Conservation (phyloP, 2,888 invertebrate genomes). For the Drosophila multiciliata region DNA sequence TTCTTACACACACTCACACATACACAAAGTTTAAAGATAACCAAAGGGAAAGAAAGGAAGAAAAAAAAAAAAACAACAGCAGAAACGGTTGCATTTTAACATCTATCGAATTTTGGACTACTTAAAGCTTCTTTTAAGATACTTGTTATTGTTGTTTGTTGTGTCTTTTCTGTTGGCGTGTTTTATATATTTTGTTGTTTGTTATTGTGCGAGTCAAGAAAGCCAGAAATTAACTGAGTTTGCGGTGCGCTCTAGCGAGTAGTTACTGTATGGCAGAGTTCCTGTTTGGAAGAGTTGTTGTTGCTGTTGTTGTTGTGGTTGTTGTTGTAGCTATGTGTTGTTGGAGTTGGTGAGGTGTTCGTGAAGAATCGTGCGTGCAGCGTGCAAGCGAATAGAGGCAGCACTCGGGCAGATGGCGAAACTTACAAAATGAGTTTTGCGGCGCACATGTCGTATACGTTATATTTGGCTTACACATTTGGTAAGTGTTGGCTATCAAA, state of each 20-base stretch:
- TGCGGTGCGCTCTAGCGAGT: slow-evolving; percentile 67
- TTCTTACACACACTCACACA: slow-evolving; percentile 39
- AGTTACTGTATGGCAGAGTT: slow-evolving; percentile 61
- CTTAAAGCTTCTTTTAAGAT: slow-evolving; percentile 52
- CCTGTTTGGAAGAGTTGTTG: slow-evolving; percentile 23
- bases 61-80: slow-evolving; percentile 2
- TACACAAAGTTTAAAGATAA: slow-evolving; percentile 32
- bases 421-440: slow-evolving; percentile 67
- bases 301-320: not conserved
- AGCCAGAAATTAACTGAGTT: slow-evolving; percentile 72
- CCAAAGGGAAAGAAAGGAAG: not conserved
- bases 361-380: slow-evolving; percentile 63
- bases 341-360: slow-evolving; percentile 25
- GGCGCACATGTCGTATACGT: slow-evolving; percentile 73
- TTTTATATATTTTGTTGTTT: slow-evolving; percentile 7
- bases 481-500: slow-evolving; percentile 61
- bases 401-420: slow-evolving; percentile 50
- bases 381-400: slow-evolving; percentile 59
- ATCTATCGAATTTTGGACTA: slow-evolving; percentile 61
- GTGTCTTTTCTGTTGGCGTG: slow-evolving; percentile 36
- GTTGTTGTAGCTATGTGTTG: not conserved
- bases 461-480: slow-evolving; percentile 72
- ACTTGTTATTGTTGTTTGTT: slow-evolving; percentile 7
- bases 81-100: slow-evolving; percentile 53
- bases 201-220: slow-evolving; percentile 58